Percentiles rank a stretch among this genome's conserved stretches.
These are phyloP conservation scores for Hirtodrosophila histrioides DNA, from an alignment of 2,888 invertebrate species.

Conservation along the genomic window DNA sequence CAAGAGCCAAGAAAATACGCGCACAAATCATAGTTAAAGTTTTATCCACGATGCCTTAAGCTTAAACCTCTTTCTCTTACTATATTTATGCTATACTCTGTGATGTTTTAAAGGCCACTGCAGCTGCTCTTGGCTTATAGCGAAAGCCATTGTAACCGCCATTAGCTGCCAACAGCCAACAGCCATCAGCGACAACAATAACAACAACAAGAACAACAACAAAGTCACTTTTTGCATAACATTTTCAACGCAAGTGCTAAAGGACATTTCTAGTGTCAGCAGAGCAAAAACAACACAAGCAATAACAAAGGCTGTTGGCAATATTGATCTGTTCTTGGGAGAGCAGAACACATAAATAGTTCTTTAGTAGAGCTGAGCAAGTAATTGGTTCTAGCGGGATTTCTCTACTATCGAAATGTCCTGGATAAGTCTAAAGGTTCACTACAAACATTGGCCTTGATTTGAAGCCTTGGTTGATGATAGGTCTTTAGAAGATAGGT, in stretches of 20 bases:
- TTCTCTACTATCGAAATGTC: too few species aligned
- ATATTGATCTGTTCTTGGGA: neutral
- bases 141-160: slow-evolving; percentile 45
- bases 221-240: slow-evolving; percentile 9
- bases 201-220: slow-evolving; percentile 8
- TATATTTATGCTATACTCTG: neutral
- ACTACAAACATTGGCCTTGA: too few species aligned
- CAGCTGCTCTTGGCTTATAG: slow-evolving; percentile 18
- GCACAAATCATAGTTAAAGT: slow-evolving; percentile 44
- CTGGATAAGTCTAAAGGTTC: too few species aligned
- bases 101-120: slow-evolving; percentile 1
- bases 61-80: slow-evolving; percentile 3
- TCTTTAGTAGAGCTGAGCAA: too few species aligned
- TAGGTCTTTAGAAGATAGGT: too few species aligned
- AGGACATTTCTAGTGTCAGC: slow-evolving; percentile 25
- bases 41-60: slow-evolving; percentile 19
- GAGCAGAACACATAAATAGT: too few species aligned
- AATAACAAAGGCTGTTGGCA: slow-evolving; percentile 7
- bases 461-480: too few species aligned
- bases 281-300: slow-evolving; percentile 8
- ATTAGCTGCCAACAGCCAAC: slow-evolving; percentile 40
- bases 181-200: neutral
- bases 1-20: slow-evolving; percentile 18
- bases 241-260: slow-evolving; percentile 32
- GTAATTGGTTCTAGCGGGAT: too few species aligned